Percentiles rank a stretch among this genome's conserved stretches.
phyloP scores from a whole-genome alignment of 2,888 invertebrate genomes.

The Argyresthia goedartella region DNA sequence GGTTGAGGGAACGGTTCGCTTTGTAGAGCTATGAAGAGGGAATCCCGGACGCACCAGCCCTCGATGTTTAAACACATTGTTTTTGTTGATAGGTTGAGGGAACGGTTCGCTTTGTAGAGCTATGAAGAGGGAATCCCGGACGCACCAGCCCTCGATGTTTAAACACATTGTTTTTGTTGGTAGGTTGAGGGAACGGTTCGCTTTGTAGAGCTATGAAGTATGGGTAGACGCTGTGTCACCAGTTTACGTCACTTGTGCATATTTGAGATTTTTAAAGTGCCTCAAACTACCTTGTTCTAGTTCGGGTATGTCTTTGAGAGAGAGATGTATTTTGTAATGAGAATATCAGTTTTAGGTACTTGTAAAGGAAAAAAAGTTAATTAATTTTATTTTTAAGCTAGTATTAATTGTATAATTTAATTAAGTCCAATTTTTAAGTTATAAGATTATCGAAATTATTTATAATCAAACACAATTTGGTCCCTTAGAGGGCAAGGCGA shows the following conservation, averaged over 20 bases:
- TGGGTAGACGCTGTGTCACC: background rate
- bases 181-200: constrained; percentile 58
- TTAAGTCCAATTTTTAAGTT: too few relatives aligned
- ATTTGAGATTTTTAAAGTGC: too few relatives aligned
- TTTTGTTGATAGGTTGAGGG: constrained; percentile 69
- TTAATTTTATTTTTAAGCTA: too few relatives aligned
- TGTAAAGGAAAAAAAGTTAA: too few relatives aligned
- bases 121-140: constrained; percentile 39
- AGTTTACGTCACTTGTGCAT: background rate
- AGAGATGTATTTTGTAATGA: too few relatives aligned
- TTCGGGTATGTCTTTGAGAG: too few relatives aligned
- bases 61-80: constrained; percentile 75
- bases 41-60: constrained; percentile 40
- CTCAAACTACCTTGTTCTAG: too few relatives aligned
- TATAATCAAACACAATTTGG: too few relatives aligned
- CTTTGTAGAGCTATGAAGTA: constrained; percentile 25
- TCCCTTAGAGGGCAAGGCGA: too few relatives aligned
- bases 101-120: constrained; percentile 49
- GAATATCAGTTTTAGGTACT: too few relatives aligned
- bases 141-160: constrained; percentile 66
- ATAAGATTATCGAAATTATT: too few relatives aligned
- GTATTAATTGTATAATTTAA: too few relatives aligned
- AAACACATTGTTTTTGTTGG: constrained; percentile 75
- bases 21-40: constrained; percentile 44
- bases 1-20: constrained; percentile 58